These are phyloP conservation scores for Ariolimax columbianus DNA, from an alignment of 2,888 invertebrate species.

Conservation along the genomic window DNA sequence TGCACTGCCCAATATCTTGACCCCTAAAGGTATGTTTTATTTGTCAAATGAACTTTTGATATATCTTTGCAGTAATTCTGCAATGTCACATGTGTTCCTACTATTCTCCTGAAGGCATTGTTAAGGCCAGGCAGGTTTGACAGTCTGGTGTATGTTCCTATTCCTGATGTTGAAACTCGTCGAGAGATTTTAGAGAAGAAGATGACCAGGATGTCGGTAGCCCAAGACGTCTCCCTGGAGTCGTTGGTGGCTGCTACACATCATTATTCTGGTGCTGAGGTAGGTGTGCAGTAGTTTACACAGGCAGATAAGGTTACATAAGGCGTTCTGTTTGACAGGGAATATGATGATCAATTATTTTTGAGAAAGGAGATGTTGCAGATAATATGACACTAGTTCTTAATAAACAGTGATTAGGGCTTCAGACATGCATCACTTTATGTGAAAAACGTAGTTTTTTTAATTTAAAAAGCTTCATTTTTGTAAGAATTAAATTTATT, in stretches of 20 bases:
- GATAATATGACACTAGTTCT: too few species aligned
- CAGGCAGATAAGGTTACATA: too few species aligned
- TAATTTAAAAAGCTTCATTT: too few species aligned
- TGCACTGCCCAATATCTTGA: too few species aligned
- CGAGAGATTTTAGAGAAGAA: constrained; percentile 89
- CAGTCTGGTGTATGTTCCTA: constrained; percentile 92
- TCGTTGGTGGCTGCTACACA: constrained; percentile 85
- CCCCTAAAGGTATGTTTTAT: too few species aligned
- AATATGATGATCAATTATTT: too few species aligned
- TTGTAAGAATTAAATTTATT: too few species aligned
- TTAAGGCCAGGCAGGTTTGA: constrained; percentile 94
- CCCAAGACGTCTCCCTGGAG: constrained; percentile 82
- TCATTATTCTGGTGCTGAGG: constrained; percentile 95
- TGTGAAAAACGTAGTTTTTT: too few species aligned
- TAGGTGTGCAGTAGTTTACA: constrained; percentile 51
- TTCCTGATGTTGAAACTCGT: constrained; percentile 90
- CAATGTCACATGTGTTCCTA: neutral
- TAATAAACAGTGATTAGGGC: too few species aligned
- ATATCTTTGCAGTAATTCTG: neutral
- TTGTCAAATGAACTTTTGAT: neutral
- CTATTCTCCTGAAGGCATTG: constrained; percentile 83
- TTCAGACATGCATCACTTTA: too few species aligned
- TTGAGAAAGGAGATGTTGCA: too few species aligned
- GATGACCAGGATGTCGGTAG: constrained; percentile 86
- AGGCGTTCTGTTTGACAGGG: too few species aligned